Evolutionary conservation across 2,888 invertebrate genomes (phyloP).

Genomic region (Deilephila elpenor): DNA sequence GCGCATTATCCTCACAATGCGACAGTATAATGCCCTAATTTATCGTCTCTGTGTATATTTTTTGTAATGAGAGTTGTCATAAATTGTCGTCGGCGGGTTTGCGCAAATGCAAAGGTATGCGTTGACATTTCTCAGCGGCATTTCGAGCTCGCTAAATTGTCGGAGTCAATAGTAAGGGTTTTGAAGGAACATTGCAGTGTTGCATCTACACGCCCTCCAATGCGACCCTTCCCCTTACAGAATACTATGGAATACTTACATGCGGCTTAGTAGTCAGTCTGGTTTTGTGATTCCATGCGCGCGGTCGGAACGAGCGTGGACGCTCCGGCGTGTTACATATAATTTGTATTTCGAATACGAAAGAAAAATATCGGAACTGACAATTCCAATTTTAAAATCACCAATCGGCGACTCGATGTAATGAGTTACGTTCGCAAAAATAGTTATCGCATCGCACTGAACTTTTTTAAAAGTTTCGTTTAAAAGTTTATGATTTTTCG

Average conservation of each 20-base stretch:
- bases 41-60: constrained; percentile 60
- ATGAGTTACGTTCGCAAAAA: constrained; percentile 57
- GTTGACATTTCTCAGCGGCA: constrained; percentile 57
- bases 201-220: constrained; percentile 81
- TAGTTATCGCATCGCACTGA: constrained; percentile 49
- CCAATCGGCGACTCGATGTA: constrained; percentile 47
- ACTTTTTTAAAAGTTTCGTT: constrained; percentile 68
- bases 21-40: constrained; percentile 65
- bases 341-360: constrained; percentile 65
- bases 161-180: constrained; percentile 8
- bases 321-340: constrained; percentile 46
- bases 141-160: constrained; percentile 36
- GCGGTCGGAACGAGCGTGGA: constrained; percentile 70
- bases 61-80: constrained; percentile 37
- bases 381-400: constrained; percentile 41
- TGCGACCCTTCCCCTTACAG: constrained; percentile 83
- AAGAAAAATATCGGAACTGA: constrained; percentile 22
- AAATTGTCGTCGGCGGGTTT: constrained; percentile 44
- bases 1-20: constrained; percentile 62
- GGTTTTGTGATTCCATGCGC: constrained; percentile 80
- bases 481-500: constrained; percentile 58
- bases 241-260: constrained; percentile 83
- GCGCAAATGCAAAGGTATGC: constrained; percentile 41
- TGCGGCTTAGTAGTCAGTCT: constrained; percentile 81
- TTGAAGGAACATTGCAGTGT: constrained; percentile 39